A percentile compares a stretch with the other conserved stretches of the same genome.
These are phyloP conservation scores for Jordanella pulchra DNA, from an alignment of 2,797 vertebrate genomes.

Conservation along the genomic window DNA sequence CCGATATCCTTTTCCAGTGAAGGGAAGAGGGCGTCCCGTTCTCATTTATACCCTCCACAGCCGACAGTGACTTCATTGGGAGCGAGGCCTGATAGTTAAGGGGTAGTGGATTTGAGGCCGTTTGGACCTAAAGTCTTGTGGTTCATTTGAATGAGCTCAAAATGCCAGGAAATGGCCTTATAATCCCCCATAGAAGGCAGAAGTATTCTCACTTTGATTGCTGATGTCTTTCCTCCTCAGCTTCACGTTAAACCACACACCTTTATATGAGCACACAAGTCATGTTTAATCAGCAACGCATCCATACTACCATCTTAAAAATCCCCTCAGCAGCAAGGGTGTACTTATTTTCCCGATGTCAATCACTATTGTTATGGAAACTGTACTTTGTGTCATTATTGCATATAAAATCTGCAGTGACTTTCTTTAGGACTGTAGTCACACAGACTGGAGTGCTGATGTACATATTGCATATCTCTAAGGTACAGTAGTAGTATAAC, in stretches of 20 bases:
- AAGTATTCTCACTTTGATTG: neutral
- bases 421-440: conserved; percentile 20
- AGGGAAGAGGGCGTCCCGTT: no score
- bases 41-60: no score
- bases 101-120: no score
- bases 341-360: neutral
- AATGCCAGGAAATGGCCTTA: neutral
- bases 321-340: neutral
- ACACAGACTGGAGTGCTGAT: conserved; percentile 15
- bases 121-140: no score
- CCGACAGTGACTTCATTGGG: no score
- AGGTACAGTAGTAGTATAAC: conserved; percentile 20
- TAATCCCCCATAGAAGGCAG: neutral
- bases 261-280: no score
- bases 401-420: conserved; percentile 1
- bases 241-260: neutral
- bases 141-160: neutral
- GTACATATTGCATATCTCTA: conserved; percentile 28
- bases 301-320: neutral
- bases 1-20: no score
- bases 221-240: no score
- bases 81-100: no score
- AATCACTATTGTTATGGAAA: neutral
- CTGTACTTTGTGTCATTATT: neutral
- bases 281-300: no score